These are phyloP conservation scores for Pandemis corylana DNA, from an alignment of 2,888 invertebrate genomes.

Conservation along the genomic window DNA sequence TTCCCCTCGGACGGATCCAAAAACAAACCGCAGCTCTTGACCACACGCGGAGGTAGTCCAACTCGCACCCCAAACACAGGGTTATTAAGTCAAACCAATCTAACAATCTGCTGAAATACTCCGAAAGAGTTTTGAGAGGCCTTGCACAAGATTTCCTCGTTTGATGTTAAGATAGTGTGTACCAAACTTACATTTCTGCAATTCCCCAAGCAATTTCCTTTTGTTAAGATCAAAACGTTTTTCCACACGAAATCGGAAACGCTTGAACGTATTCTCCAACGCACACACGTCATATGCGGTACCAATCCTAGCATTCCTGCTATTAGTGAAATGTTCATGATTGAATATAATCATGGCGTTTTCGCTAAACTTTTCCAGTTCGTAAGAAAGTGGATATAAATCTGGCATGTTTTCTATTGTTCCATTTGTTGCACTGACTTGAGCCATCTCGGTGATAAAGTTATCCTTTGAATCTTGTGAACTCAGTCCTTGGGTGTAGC, in stretches of 20 bases:
- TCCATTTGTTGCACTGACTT: background rate
- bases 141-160: no score
- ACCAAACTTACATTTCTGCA: conserved; percentile 16
- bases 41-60: no score
- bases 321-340: conserved; percentile 11
- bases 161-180: no score
- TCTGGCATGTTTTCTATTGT: background rate
- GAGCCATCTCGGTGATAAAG: background rate
- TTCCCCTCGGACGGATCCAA: no score
- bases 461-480: background rate
- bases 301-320: background rate
- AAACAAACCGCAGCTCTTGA: no score
- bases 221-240: conserved; percentile 7
- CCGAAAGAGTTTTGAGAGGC: no score
- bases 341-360: conserved; percentile 29
- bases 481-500: background rate
- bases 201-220: conserved; percentile 4
- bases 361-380: conserved; percentile 16
- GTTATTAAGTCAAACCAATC: no score
- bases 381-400: conserved; percentile 2
- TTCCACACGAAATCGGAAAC: conserved; percentile 12
- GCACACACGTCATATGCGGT: conserved; percentile 10
- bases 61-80: no score
- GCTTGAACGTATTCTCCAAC: conserved; percentile 6
- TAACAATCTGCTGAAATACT: no score